Conservation (phyloP, 2,888 invertebrate species). For the Abrostola tripartita region DNA sequence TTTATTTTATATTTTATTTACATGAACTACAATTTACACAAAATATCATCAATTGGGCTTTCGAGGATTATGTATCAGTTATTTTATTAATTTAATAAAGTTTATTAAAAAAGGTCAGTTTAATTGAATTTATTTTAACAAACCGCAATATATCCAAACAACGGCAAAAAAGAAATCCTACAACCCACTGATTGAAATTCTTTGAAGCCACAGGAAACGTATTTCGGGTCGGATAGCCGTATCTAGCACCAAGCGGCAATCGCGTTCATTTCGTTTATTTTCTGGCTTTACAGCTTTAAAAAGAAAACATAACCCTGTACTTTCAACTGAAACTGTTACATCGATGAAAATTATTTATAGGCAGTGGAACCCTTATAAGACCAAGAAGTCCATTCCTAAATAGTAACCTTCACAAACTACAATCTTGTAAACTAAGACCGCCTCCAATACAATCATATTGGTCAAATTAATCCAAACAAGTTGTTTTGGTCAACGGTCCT, state of each 20-base stretch:
- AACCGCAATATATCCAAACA: not conserved
- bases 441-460: not conserved
- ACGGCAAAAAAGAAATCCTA: slow-evolving; percentile 4
- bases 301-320: not conserved
- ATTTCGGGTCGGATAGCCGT: slow-evolving; percentile 4
- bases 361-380: not conserved
- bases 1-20: no score
- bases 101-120: not conserved
- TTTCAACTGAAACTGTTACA: not conserved
- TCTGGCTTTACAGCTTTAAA: not conserved
- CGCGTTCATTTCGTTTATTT: slow-evolving; percentile 7
- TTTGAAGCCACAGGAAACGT: slow-evolving; percentile 6
- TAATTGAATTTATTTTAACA: not conserved
- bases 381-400: not conserved
- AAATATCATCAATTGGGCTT: no score
- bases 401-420: not conserved
- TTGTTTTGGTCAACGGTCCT: slow-evolving; percentile 24
- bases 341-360: not conserved
- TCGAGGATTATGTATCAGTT: not conserved
- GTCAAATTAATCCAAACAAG: slow-evolving; percentile 16
- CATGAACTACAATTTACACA: no score
- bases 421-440: not conserved
- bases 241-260: slow-evolving; percentile 1
- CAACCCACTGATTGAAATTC: slow-evolving; percentile 10
- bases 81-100: not conserved